Base-by-base conservation (phyloP, 2,797 vertebrate genomes). In the Coregonus sp. region DNA sequence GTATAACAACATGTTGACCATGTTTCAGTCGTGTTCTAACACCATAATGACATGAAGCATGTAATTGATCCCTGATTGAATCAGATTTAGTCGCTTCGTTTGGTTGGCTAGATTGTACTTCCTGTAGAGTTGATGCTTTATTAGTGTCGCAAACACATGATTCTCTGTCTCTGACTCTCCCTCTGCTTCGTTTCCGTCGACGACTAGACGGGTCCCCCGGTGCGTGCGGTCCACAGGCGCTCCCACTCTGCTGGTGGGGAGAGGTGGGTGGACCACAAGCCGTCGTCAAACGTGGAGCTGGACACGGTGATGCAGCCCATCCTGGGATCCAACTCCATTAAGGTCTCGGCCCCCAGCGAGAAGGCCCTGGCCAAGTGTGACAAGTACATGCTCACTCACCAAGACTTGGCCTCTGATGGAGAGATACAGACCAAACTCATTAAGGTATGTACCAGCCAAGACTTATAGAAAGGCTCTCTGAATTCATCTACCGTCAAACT, bases 191-290 rank as follows among this genome's bases (percentile, higher is more conserved):
- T 86, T 72, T 69, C 89, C 4, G 9, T 47, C 40, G 40, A 47
- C 82, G 84, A 72, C 80, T 87, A 98, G 97, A 97, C 91, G 0
- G 76, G 75, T 0, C 87, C 94, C 0, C 95, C 92, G 0, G 94
- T 96, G 47, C 95, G 94, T 1, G 92, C 86, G 6, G 80, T 90
- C 18, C 96, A 96, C 89, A 92, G 96, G 31, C 95, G 96, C 14
- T 99, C 97, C 0, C 94, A 94, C 85, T 98, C 97, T 0, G 97
- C 97, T 0, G 96, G 97, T 16, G 93, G 86, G 4, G 97, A 98
- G 92, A 94, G 96, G 88, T 99, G 98, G 97, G 97, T 99, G 76
- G 97, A 98, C 91, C 98, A 99, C 80, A 97, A 96, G 51, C 98
- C 98, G 0, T 63, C 94, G 29, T 93, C 93, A 69, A 96, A 92